A percentile compares a stretch with the other conserved stretches of the same genome.
Evolutionary conservation across 2,888 invertebrate species (phyloP).

Genomic region (Myopa tessellatipennis): DNA sequence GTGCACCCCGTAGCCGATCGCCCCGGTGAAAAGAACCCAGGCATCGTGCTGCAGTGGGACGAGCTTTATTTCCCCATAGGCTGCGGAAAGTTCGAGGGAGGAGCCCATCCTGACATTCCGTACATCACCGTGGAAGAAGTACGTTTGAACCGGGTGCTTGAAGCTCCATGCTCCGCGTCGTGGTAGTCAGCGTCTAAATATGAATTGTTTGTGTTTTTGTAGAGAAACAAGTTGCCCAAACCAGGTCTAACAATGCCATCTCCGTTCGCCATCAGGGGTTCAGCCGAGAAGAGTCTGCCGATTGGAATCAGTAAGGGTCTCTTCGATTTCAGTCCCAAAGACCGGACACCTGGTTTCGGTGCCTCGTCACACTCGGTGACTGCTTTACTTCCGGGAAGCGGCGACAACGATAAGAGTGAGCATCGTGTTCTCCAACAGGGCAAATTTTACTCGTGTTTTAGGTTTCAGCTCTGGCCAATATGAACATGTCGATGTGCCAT

Average conservation of each 20-base stretch:
- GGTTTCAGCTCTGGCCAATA: conserved; percentile 53
- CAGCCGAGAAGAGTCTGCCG: conserved; percentile 54
- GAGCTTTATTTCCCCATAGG: conserved; percentile 80
- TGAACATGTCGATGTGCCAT: conserved; percentile 42
- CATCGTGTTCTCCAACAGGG: conserved; percentile 25
- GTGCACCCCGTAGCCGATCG: conserved; percentile 66
- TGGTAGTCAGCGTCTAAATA: neutral
- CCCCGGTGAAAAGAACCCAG: conserved; percentile 62
- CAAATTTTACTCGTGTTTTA: conserved; percentile 56
- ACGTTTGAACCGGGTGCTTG: conserved; percentile 43
- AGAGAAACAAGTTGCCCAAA: conserved; percentile 39
- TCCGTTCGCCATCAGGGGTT: conserved; percentile 50
- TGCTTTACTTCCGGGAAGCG: conserved; percentile 55
- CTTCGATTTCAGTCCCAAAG: conserved; percentile 54
- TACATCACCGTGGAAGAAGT: conserved; percentile 56
- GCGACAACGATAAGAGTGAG: conserved; percentile 45
- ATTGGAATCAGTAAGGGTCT: conserved; percentile 53
- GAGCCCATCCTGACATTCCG: conserved; percentile 62
- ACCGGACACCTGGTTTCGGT: conserved; percentile 54
- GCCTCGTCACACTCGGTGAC: conserved; percentile 59
- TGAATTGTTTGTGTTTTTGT: conserved; percentile 42
- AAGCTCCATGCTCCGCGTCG: neutral
- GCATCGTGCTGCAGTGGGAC: conserved; percentile 74
- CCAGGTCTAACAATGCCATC: conserved; percentile 44
- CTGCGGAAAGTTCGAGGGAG: conserved; percentile 72